Evolutionary conservation across 1,140 invertebrate genomes (phyloP), one percentile per base, ranked within the genome.

Genomic region (Caerostris darwini): DNA sequence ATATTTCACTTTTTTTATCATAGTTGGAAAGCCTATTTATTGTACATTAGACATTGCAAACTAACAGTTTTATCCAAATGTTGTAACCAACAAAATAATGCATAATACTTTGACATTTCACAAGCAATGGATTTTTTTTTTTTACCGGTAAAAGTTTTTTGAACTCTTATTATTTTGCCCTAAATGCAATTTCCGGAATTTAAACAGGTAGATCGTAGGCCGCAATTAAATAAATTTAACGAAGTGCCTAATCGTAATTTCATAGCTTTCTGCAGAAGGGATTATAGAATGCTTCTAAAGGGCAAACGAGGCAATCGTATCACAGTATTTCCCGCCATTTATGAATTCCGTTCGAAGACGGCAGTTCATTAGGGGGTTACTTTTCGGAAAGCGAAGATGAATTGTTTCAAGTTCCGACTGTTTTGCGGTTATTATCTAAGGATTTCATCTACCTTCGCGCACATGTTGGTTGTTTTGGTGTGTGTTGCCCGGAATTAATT

Each of bases 241-340:
- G 8, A 77, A 77, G 71, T 50, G 34, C 34, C 69, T 77, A 34
- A 77, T 77, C 19, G 50, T 77, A 77, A 77, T 77, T 77, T 77
- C 34, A 77, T 53, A 12, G 34, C 19, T 12, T 50, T 77, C 34
- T 12, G 6, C 71, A 77, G 34, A 53, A 77, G 50, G 71, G 71
- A 77, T 77, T 77, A 77, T 5, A 34, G 34, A 34, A 3, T 17
- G 2, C 14, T 64, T 8, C 14, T 14, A 12, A 77, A 8, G 50
- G 12, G 34, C 50, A 53, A 77, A 12, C 50, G 71, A 77, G 34
- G 34, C 7, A 50, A 53, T 7, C 10, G 12, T 12, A 50, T 14
- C 14, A 77, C 7, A 14, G 19, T 3, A 77, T 77, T 77, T 34
- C 10, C 1, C 17, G 5, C 7, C 0, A 34, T 77, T 53, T 50